These are phyloP conservation scores for Amphimallon solstitiale DNA, from an alignment of 2,888 invertebrate species.

Conservation along the genomic window DNA sequence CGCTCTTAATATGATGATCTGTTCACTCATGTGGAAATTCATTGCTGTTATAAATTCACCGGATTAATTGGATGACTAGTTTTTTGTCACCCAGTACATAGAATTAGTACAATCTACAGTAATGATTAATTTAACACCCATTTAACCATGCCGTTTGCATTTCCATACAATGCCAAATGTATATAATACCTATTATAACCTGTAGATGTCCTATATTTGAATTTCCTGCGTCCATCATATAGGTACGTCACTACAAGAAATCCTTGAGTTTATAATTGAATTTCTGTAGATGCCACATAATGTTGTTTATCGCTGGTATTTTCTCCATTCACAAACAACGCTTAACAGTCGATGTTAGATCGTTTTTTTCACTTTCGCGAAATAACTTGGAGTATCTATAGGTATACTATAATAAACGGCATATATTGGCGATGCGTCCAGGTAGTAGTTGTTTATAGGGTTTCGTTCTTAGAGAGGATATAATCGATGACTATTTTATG, in stretches of 20 bases:
- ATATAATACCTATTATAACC: too few relatives aligned
- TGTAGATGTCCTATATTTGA: too few relatives aligned
- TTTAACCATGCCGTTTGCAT: too few relatives aligned
- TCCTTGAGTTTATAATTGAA: slow-evolving; percentile 17
- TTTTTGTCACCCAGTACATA: too few relatives aligned
- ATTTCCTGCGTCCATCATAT: too few relatives aligned
- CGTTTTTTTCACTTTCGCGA: not conserved
- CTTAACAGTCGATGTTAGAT: not conserved
- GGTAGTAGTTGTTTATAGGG: not conserved
- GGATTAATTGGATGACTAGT: too few relatives aligned
- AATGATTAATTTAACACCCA: too few relatives aligned
- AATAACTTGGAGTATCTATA: not conserved
- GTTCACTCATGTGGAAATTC: too few relatives aligned
- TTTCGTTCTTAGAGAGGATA: not conserved
- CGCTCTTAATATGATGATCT: too few relatives aligned
- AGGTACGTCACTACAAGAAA: not conserved
- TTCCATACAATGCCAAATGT: too few relatives aligned
- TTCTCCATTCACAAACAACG: not conserved
- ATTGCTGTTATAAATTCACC: too few relatives aligned
- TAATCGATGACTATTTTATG: slow-evolving; percentile 29
- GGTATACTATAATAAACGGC: not conserved
- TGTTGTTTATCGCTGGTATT: slow-evolving; percentile 3
- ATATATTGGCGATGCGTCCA: not conserved
- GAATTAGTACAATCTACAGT: too few relatives aligned
- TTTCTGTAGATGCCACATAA: not conserved